phyloP scores from a whole-genome alignment of 2,113 vertebrate genomes.

The Bambusicola thoracicus region DNA sequence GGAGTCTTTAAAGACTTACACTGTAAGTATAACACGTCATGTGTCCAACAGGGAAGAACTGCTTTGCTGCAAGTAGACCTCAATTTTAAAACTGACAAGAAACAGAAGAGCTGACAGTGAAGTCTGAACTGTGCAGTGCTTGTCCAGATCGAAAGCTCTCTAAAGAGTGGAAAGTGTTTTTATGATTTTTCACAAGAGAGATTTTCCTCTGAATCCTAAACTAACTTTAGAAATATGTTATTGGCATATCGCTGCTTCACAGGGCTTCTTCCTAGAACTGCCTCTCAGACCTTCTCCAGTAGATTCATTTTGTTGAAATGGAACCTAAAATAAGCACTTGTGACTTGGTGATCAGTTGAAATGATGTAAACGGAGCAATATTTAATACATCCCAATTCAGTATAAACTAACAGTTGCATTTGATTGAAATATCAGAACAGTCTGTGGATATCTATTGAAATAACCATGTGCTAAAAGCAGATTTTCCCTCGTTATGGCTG shows the following conservation, averaged over 20 bases:
- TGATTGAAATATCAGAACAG: neutral
- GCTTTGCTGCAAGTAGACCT: neutral
- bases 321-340: neutral
- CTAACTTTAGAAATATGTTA: neutral
- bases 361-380: neutral
- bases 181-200: neutral
- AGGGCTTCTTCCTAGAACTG: neutral
- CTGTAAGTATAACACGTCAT: too few species aligned
- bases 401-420: neutral
- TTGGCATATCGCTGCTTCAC: neutral
- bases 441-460: neutral
- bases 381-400: neutral
- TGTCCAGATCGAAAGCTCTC: neutral
- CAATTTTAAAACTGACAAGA: neutral
- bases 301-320: neutral
- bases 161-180: neutral
- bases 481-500: fast-evolving
- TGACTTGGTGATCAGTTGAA: neutral
- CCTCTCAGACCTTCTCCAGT: neutral
- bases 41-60: neutral
- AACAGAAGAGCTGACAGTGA: neutral
- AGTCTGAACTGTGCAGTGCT: neutral
- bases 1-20: neutral
- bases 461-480: neutral
- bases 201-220: neutral